Conservation (phyloP, 2,888 invertebrate genomes). For the Drosophila falleni region DNA sequence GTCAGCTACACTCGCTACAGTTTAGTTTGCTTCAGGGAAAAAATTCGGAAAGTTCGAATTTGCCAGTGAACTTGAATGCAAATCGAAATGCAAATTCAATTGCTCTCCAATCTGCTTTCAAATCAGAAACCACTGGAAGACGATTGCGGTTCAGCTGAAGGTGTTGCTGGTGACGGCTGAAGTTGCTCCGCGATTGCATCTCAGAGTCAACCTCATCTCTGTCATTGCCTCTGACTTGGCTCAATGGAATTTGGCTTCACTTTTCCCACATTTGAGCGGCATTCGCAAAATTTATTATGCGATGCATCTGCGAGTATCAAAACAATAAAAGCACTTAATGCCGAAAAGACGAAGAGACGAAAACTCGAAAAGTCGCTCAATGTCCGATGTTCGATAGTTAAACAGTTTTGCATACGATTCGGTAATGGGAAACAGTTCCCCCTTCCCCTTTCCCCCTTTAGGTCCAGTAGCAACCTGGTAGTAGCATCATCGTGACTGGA, state of each 20-base stretch:
- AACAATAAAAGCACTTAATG: constrained; percentile 49
- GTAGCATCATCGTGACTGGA: constrained; percentile 28
- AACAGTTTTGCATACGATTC: constrained; percentile 60
- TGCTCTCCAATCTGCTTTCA: constrained; percentile 16
- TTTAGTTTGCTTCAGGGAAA: background rate
- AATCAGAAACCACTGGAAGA: constrained; percentile 19
- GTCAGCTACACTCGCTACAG: background rate
- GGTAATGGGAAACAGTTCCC: constrained; percentile 2
- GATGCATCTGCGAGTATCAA: constrained; percentile 7
- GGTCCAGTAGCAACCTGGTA: background rate
- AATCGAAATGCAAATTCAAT: constrained; percentile 59
- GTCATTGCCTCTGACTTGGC: constrained; percentile 7
- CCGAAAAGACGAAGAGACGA: constrained; percentile 12
- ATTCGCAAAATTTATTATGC: constrained; percentile 44
- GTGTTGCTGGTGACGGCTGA: constrained; percentile 33
- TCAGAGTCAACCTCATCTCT: constrained; percentile 15
- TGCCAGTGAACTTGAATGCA: constrained; percentile 53
- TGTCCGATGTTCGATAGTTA: constrained; percentile 59
- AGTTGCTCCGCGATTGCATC: constrained; percentile 27
- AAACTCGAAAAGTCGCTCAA: constrained; percentile 41
- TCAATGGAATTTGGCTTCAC: constrained; percentile 21
- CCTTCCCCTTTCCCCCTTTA: background rate
- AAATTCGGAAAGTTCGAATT: constrained; percentile 45
- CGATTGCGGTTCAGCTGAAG: constrained; percentile 32
- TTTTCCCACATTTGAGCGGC: constrained; percentile 43